Evolutionary conservation across 2,888 invertebrate species (phyloP).

Genomic region (Lycia hirtaria): DNA sequence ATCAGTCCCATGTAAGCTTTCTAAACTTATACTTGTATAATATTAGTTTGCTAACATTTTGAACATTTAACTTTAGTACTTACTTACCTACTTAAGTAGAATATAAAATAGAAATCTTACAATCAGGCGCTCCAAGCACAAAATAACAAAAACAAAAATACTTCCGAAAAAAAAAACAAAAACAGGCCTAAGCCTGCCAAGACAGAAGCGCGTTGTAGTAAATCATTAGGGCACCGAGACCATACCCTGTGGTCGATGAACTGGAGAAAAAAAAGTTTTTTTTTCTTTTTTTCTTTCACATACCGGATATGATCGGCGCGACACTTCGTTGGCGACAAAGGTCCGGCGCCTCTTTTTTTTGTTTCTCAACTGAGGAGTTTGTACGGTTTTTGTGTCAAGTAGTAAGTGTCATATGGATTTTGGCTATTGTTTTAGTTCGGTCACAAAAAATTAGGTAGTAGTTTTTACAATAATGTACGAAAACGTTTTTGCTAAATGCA

Average conservation of each 20-base stretch:
- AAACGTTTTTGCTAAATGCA: not conserved
- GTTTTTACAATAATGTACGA: not conserved
- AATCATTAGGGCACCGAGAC: constrained; percentile 68
- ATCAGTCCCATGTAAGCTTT: too few relatives aligned
- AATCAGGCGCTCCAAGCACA: too few relatives aligned
- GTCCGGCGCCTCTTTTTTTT: constrained; percentile 71
- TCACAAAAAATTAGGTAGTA: not conserved
- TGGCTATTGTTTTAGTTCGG: constrained; percentile 43
- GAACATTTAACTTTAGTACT: too few relatives aligned
- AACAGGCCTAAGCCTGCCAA: constrained; percentile 25
- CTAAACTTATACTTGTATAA: too few relatives aligned
- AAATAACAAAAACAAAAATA: constrained; percentile 22
- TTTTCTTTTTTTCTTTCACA: constrained; percentile 46
- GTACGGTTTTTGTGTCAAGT: constrained; percentile 39
- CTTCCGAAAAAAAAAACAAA: constrained; percentile 50
- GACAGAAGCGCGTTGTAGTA: constrained; percentile 61
- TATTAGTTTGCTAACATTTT: too few relatives aligned
- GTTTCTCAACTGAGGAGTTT: constrained; percentile 30
- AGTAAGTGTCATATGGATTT: constrained; percentile 48
- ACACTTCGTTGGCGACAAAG: constrained; percentile 74
- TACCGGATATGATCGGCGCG: constrained; percentile 80
- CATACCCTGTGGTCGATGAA: constrained; percentile 69
- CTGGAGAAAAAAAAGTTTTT: constrained; percentile 47
- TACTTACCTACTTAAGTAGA: too few relatives aligned
- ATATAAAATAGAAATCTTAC: too few relatives aligned